Evolutionary conservation across 2,113 vertebrate genomes (phyloP).

Genomic region (Lampris incognitus): DNA sequence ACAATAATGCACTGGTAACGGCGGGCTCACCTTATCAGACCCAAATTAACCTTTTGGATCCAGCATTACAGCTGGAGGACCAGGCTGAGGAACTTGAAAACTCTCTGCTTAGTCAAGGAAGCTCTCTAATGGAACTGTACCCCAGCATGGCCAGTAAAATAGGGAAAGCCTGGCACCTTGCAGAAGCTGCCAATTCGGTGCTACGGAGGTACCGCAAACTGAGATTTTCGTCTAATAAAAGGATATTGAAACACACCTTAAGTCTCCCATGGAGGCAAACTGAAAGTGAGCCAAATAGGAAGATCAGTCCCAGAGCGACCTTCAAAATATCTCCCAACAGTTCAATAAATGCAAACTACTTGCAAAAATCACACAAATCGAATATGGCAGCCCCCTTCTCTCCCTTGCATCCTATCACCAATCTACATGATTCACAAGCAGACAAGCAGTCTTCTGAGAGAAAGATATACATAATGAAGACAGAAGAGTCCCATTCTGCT

Average conservation of each 20-base stretch:
- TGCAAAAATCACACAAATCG: background rate
- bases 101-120: slow-evolving; percentile 65
- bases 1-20: slow-evolving; percentile 17
- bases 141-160: slow-evolving; percentile 77
- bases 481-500: background rate
- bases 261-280: background rate
- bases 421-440: background rate
- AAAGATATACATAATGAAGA: background rate
- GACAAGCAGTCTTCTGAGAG: slow-evolving; percentile 31
- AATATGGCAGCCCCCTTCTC: background rate
- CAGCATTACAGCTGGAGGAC: slow-evolving; percentile 61
- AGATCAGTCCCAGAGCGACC: background rate
- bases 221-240: slow-evolving; percentile 49
- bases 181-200: slow-evolving; percentile 56
- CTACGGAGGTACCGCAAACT: slow-evolving; percentile 71
- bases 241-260: slow-evolving; percentile 23
- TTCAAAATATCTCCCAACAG: background rate
- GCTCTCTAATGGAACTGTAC: slow-evolving; percentile 73
- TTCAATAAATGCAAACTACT: background rate
- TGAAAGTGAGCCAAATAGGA: background rate
- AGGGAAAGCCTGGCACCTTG: slow-evolving; percentile 52
- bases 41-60: slow-evolving; percentile 9
- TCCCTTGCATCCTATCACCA: background rate
- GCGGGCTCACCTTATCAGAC: slow-evolving; percentile 35
- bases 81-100: slow-evolving; percentile 72